Evolutionary conservation across 2,113 vertebrate species (phyloP).

Genomic region (Atractosteus spatula): DNA sequence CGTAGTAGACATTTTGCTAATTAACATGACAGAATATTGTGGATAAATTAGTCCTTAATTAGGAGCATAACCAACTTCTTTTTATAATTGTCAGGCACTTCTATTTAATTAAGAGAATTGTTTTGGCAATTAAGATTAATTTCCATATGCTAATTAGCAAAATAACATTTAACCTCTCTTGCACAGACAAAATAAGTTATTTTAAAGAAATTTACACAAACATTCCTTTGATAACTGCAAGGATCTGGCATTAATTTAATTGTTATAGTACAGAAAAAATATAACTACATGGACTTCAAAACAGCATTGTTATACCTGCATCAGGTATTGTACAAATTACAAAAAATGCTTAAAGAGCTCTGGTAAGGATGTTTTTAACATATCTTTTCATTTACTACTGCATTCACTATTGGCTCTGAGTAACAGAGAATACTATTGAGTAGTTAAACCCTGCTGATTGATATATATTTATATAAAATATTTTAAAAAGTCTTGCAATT

Average conservation of each 20-base stretch:
- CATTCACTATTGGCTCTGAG: too few species aligned
- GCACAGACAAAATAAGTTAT: constrained; percentile 18
- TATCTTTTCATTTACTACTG: too few species aligned
- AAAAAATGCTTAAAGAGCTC: too few species aligned
- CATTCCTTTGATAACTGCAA: neutral
- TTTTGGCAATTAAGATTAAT: constrained; percentile 37
- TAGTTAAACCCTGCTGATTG: too few species aligned
- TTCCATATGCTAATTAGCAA: constrained; percentile 20
- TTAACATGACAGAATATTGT: constrained; percentile 51
- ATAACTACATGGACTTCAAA: too few species aligned
- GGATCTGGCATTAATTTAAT: neutral
- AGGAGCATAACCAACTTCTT: constrained; percentile 45
- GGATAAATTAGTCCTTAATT: constrained; percentile 53
- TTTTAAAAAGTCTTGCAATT: too few species aligned
- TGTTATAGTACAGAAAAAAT: too few species aligned
- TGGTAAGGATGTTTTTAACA: too few species aligned
- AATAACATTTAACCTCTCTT: constrained; percentile 33
- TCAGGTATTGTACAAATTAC: too few species aligned
- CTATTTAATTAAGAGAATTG: constrained; percentile 41
- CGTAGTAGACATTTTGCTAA: constrained; percentile 39
- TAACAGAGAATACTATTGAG: too few species aligned
- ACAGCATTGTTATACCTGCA: too few species aligned
- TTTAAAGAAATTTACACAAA: constrained; percentile 6
- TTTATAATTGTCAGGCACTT: constrained; percentile 38
- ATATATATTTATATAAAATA: too few species aligned